These are phyloP conservation scores for Chelonus insularis DNA, from an alignment of 1,140 invertebrate species.

Conservation along the genomic window DNA sequence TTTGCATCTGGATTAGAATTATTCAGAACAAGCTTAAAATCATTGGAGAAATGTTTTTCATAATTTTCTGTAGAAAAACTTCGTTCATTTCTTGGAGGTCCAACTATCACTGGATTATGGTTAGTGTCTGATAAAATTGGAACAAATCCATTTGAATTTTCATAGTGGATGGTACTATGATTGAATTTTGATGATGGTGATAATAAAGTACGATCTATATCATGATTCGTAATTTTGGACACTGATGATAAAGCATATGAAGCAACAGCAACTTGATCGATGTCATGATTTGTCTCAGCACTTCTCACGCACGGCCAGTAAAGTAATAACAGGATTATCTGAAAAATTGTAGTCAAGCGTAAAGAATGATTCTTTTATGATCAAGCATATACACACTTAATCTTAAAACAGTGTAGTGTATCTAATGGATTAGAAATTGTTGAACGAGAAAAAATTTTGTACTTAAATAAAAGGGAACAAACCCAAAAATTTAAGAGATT, in stretches of 20 bases:
- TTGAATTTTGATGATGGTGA: constrained; percentile 14
- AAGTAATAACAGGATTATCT: constrained; percentile 49
- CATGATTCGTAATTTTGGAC: constrained; percentile 27
- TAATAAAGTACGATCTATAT: constrained; percentile 8
- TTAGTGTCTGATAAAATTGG: too few species aligned
- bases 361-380: constrained; percentile 10
- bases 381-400: too few species aligned
- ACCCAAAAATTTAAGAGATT: constrained; percentile 28
- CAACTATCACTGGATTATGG: too few species aligned
- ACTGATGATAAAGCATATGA: constrained; percentile 38
- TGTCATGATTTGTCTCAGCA: constrained; percentile 25
- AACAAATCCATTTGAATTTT: constrained; percentile 51
- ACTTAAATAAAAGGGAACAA: too few species aligned
- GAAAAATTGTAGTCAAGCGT: constrained; percentile 22
- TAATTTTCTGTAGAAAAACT: neutral
- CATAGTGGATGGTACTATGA: constrained; percentile 39
- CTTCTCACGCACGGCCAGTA: constrained; percentile 43
- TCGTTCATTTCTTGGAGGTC: neutral
- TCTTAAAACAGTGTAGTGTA: too few species aligned
- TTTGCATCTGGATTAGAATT: constrained; percentile 33
- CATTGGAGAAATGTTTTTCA: neutral
- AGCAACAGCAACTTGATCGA: constrained; percentile 50
- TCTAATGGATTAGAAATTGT: too few species aligned
- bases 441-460: too few species aligned
- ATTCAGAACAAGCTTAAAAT: constrained; percentile 43